These are phyloP conservation scores for Aplochiton taeniatus DNA, from an alignment of 2,797 vertebrate genomes.

Conservation along the genomic window DNA sequence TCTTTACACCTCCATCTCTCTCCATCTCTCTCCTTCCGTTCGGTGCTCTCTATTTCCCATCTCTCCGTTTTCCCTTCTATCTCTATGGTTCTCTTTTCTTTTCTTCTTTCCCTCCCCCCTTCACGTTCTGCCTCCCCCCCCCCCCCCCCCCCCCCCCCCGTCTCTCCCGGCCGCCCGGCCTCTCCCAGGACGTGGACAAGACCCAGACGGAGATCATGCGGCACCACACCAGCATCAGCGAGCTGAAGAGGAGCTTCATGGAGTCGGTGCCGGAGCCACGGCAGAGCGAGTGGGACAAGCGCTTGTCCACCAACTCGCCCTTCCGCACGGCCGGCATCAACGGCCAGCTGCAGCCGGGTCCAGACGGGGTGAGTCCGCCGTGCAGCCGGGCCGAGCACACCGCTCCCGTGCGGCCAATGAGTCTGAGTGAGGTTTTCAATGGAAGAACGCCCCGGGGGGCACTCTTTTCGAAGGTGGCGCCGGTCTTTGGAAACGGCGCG, in stretches of 20 bases:
- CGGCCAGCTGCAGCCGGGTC: slow-evolving; percentile 85
- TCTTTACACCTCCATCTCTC: background rate
- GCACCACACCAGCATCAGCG: slow-evolving; percentile 96
- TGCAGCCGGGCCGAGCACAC: too few relatives aligned
- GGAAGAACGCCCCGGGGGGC: too few relatives aligned
- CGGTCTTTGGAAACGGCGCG: too few relatives aligned
- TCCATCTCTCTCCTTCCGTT: background rate
- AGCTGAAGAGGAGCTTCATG: slow-evolving; percentile 98
- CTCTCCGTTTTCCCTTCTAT: background rate
- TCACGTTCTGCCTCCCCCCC: background rate
- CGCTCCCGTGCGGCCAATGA: too few relatives aligned
- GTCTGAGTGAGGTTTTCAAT: too few relatives aligned
- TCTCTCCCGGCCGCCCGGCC: slow-evolving; percentile 4
- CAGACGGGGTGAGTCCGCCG: slow-evolving; percentile 83
- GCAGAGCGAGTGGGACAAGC: slow-evolving; percentile 98
- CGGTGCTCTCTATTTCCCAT: background rate
- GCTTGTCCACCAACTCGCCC: slow-evolving; percentile 92
- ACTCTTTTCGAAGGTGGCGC: too few relatives aligned
- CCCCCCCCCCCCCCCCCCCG: background rate
- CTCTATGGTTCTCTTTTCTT: background rate
- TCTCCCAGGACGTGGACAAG: slow-evolving; percentile 89
- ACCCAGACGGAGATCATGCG: slow-evolving; percentile 94
- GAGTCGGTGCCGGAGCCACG: slow-evolving; percentile 90
- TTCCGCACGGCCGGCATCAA: slow-evolving; percentile 90
- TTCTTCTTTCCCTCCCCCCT: background rate